phyloP scores from a whole-genome alignment of 1,140 invertebrate genomes.

The Tenebrio molitor region DNA sequence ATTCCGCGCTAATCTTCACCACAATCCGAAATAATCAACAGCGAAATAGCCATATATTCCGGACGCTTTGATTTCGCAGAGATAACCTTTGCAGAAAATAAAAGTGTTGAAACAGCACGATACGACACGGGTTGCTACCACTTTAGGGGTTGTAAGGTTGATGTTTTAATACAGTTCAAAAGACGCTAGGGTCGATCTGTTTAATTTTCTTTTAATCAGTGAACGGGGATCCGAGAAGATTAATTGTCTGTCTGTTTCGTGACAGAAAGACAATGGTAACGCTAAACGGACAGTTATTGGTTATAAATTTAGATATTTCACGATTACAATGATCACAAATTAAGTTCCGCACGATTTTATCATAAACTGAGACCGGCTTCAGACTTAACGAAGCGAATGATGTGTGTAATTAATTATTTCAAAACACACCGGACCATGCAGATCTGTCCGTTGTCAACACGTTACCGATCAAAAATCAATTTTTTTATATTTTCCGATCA shows the following conservation, averaged over 20 bases:
- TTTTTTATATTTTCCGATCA: too few relatives aligned
- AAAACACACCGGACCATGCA: too few relatives aligned
- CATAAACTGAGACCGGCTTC: neutral
- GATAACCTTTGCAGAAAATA: neutral
- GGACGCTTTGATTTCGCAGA: slow-evolving; percentile 1
- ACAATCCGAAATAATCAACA: slow-evolving; percentile 1
- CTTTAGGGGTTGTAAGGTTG: slow-evolving; percentile 6
- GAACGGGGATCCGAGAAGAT: slow-evolving; percentile 10
- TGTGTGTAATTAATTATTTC: slow-evolving; percentile 36
- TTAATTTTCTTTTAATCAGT: slow-evolving; percentile 37
- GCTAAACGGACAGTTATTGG: slow-evolving; percentile 38
- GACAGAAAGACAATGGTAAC: slow-evolving; percentile 32
- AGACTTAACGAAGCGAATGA: slow-evolving; percentile 25
- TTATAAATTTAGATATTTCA: slow-evolving; percentile 33
- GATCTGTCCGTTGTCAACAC: too few relatives aligned
- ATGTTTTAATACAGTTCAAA: slow-evolving; percentile 22
- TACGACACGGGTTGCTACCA: too few relatives aligned
- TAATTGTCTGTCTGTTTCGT: slow-evolving; percentile 32
- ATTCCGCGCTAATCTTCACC: slow-evolving; percentile 1
- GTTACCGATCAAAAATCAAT: too few relatives aligned
- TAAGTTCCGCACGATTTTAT: neutral
- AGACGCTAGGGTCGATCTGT: slow-evolving; percentile 10
- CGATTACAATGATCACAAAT: neutral
- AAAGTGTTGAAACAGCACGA: slow-evolving; percentile 8
- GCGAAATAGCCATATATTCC: neutral